Evolutionary conservation across 2,888 invertebrate genomes (phyloP), one percentile per base, ranked within the genome.

Genomic region (Camptogramma bilineatum): DNA sequence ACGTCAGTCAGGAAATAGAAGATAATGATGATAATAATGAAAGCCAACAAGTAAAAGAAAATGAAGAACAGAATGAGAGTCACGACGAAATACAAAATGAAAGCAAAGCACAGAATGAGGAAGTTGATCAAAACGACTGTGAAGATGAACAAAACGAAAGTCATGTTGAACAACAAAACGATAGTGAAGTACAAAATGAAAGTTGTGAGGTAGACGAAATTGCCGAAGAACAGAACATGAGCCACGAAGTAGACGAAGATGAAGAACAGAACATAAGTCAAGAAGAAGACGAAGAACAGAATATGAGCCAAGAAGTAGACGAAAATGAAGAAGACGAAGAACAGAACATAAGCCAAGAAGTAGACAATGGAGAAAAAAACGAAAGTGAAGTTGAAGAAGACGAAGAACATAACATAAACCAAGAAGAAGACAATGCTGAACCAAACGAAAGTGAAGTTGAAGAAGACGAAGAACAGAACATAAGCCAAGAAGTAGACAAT

Each of bases 221-320:
- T 56, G 59, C 58, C 5, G 52, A 59, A 51, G 28, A 65, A 24
- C 42, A 69, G 56, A 62, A 62, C 17, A 54, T 66, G 53, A 52
- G 31, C 34, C 62, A 71, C 57, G 58, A 56, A 3, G 50, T 70
- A 31, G 50, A 62, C 18, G 68, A 66, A 53, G 55, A 55, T 34
- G 62, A 68, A 4, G 55, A 62, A 59, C 58, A 66, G 7, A 61
- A 73, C 24, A 67, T 75, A 53, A 65, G 60, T 53, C 21, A 64
- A 51, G 69, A 64, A 55, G 31, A 64, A 52, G 53, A 56, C 10
- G 34, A 34, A 18, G 18, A 53, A 21, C 51, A 53, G 47, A 53
- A 65, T 56, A 46, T 57, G n/a, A 64, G 50, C 31, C 39, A 62
- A n/a, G 50, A 57, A 53, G 24, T 48, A 48, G 52, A 61, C 16